Evolutionary conservation across 2,888 invertebrate genomes (phyloP), one percentile per base, ranked within the genome.

Genomic region (Lasioglossum malachurum): DNA sequence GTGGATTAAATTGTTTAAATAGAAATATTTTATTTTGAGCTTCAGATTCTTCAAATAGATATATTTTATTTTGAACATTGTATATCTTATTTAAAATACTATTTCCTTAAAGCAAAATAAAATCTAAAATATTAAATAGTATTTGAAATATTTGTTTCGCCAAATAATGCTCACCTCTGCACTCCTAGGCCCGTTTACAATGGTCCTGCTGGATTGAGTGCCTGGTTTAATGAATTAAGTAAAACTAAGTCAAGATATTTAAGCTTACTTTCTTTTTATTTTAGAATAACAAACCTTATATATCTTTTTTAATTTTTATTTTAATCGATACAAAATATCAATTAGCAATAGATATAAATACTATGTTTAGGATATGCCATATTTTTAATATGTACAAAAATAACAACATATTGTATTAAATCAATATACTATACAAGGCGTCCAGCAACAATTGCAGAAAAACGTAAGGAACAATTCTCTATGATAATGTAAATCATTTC

Each of bases 271-370:
- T 38, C n/a, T 19, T 75, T 27, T 64, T 44, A 75, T 75, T 60
- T 12, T 35, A 67, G 10, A 23, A 27, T 31, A 64, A 44, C 4
- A 76, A 67, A 31, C n/a, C 1, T n/a, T 12, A 44, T 46, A 31
- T 38, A 38, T 73, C 16, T 78, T 82, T 27, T 60, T n/a, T 5
- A 78, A 38, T 16, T 64, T 64, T 41, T 31, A 72, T 31, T 78
- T 76, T 38, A 75, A 77, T 60, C 38, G 46, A 67, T 23, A 64
- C 38, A 27, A 71, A 72, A 81, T 16, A 78, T 64, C 44, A 64
- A 67, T 77, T 77, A n/a, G 49, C 19, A 49, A 77, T 67, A 67
- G 23, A 77, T 76, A 74, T 27, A 82, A 77, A 46, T 77, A 82
- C 44, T 73, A 27, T 73, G 16, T 71, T 41, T 38, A 71, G 4